Percentiles rank a stretch among this genome's conserved stretches.
Evolutionary conservation across 2,113 vertebrate genomes (phyloP).

Genomic region (Xenopus borealis): DNA sequence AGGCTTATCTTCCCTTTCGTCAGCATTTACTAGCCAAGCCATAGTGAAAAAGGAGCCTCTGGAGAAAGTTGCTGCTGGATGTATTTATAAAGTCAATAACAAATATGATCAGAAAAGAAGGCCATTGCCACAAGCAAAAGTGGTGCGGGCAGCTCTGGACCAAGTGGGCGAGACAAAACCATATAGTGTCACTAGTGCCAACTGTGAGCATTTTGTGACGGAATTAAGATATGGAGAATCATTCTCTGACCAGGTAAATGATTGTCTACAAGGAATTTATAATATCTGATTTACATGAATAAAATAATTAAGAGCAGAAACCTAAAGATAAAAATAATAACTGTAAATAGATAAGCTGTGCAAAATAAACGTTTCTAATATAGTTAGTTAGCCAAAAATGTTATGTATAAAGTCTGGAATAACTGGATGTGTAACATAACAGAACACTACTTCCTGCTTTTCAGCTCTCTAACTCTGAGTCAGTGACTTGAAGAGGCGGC

Average conservation of each 20-base stretch:
- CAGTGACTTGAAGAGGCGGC: too few species aligned
- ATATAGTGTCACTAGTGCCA: constrained; percentile 65
- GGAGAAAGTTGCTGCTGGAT: constrained; percentile 56
- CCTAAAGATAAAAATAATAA: too few species aligned
- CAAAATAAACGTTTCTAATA: too few species aligned
- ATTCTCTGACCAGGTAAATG: constrained; percentile 73
- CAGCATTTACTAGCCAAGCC: constrained; percentile 61
- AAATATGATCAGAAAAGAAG: constrained; percentile 60
- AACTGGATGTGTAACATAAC: too few species aligned
- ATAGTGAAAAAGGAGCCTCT: constrained; percentile 70
- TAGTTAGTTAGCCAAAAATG: too few species aligned
- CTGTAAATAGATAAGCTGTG: too few species aligned
- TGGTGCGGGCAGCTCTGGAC: constrained; percentile 59
- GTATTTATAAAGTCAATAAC: constrained; percentile 71
- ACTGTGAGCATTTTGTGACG: constrained; percentile 84
- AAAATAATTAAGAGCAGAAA: neutral
- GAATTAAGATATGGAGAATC: constrained; percentile 70
- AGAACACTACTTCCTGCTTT: too few species aligned
- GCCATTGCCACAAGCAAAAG: constrained; percentile 49
- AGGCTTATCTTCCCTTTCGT: constrained; percentile 71
- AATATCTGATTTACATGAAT: neutral
- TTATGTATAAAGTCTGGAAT: too few species aligned
- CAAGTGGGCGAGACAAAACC: constrained; percentile 57
- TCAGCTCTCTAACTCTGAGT: too few species aligned
- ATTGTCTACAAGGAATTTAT: neutral